Evolutionary conservation across 1,140 invertebrate genomes (phyloP), one percentile per base, ranked within the genome.

Genomic region (Delia radicum): DNA sequence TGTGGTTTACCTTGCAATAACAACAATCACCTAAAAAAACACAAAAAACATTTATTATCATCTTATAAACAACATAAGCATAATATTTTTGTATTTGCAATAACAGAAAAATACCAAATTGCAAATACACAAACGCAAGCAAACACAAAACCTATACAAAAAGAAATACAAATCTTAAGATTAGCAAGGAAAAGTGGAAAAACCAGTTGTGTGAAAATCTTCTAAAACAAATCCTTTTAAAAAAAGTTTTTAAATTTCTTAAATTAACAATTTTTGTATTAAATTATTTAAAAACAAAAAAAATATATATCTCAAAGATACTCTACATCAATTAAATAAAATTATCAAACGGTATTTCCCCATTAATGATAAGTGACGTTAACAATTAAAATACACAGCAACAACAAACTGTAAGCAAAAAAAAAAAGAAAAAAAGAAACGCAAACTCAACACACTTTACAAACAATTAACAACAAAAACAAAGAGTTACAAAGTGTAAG

Each of bases 1-100:
- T 65, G 74, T 75, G 74, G 74, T 75, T 75, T 69, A 75, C 74
- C 74, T 75, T 75, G 74, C 72, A 73, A 75, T 76, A 77, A 28
- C 78, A 72, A 48, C 75, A 61, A 74, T 55, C 33, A 63, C 73
- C 21, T 26, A 55, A 63, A 29, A 37, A 62, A 55, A 46, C 10
- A 15, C 3, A 46, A 73, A 15, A 73, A 48, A 26, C n/a, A 73
- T 37, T 48, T 46, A 46, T 55, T 26, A 73, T n/a, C 24, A 72
- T 55, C 33, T 31, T 21, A n/a, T n/a, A n/a, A 24, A 46, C 33
- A 13, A 73, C 13, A 55, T 55, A 55, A 55, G 48, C 48, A 55
- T 55, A 55, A 21, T 15, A 24, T 67, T 67, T 67, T 18, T 29
- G 26, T 67, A 18, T 29, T 33, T 28, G 27, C n/a, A 24, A 28